Base-by-base conservation (phyloP, 2,888 invertebrate genomes). In the Creontiades dilutus region DNA sequence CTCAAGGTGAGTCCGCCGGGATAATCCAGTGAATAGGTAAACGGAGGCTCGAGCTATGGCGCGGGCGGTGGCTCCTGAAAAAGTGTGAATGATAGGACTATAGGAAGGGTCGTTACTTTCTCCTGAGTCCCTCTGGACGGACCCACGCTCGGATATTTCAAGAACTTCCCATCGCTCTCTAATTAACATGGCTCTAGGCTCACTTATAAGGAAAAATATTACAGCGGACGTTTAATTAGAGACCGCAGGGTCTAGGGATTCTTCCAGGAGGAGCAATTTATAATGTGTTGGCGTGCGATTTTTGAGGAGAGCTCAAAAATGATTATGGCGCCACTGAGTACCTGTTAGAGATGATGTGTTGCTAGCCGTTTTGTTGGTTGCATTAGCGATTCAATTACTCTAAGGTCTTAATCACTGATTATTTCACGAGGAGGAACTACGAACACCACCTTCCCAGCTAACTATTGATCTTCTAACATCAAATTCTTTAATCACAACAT, bases 1-100 rank as follows among this genome's bases (percentile, higher is more conserved):
- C 23, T 23, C 68, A 68, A 68, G 68, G 68, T 68, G 68, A 68
- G 68, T 23, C 23, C 68, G 23, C 68, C 68, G 68, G 68, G 68
- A 68, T 68, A 68, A 68, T 68, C 68, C 68, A 68, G 68, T 68
- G 68, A 68, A 68, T 68, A 68, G 68, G 23, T 68, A 68, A 68
- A 27, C 19, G 68, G 68, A 68, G 68, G 23, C 23, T 68, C 68
- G 23, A 68, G 68, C 68, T 23, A 1, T 52, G 68, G 68, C 68
- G 23, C 23, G 68, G 68, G 68, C 23, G n/a, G 57, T 16, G n/a
- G n/a, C n/a, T n/a, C 57, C 16, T 12, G 61, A 61, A n/a, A 23
- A 68, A 68, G 68, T 68, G 68, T 68, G 68, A 68, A 68, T 68
- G 68, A 68, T 23, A 68, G 68, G 68, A 27, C 52, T 2, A 2